phyloP scores from a whole-genome alignment of 1,140 invertebrate species.

The Vanessa tameamea region DNA sequence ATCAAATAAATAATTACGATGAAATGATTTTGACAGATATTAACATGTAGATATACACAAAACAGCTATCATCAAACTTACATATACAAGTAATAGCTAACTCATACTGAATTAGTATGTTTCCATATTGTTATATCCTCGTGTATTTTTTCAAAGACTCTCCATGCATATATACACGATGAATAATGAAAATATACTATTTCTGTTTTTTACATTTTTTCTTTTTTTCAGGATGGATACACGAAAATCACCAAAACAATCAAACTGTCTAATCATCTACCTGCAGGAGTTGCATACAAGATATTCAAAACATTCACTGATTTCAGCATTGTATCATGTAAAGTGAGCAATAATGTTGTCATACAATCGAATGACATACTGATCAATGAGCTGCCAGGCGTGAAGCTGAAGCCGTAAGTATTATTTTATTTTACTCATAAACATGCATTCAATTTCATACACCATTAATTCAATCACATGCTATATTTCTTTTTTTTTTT shows the following conservation, averaged over 20 bases:
- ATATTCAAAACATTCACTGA: slow-evolving; percentile 58
- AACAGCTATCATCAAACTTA: too few relatives aligned
- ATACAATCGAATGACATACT: slow-evolving; percentile 57
- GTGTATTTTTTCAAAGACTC: too few relatives aligned
- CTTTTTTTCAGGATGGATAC: slow-evolving; percentile 59
- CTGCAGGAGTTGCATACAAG: slow-evolving; percentile 46
- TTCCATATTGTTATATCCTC: too few relatives aligned
- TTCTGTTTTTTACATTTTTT: slow-evolving; percentile 5
- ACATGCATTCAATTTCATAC: neutral
- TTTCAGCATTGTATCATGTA: slow-evolving; percentile 53
- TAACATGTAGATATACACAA: too few relatives aligned
- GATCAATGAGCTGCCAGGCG: slow-evolving; percentile 43
- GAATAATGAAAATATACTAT: too few relatives aligned
- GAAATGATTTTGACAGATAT: too few relatives aligned
- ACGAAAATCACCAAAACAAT: slow-evolving; percentile 53
- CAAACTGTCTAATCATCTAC: slow-evolving; percentile 49
- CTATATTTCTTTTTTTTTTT: too few relatives aligned
- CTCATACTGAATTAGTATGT: too few relatives aligned
- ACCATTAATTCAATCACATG: too few relatives aligned
- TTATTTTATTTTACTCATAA: neutral
- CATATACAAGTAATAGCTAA: too few relatives aligned
- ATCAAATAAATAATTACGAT: too few relatives aligned
- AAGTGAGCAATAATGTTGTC: slow-evolving; percentile 59
- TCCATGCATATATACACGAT: too few relatives aligned
- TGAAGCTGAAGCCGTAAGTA: slow-evolving; percentile 60